Evolutionary conservation across 2,888 invertebrate genomes (phyloP), one percentile per base, ranked within the genome.

Genomic region (Halictus quadricinctus): DNA sequence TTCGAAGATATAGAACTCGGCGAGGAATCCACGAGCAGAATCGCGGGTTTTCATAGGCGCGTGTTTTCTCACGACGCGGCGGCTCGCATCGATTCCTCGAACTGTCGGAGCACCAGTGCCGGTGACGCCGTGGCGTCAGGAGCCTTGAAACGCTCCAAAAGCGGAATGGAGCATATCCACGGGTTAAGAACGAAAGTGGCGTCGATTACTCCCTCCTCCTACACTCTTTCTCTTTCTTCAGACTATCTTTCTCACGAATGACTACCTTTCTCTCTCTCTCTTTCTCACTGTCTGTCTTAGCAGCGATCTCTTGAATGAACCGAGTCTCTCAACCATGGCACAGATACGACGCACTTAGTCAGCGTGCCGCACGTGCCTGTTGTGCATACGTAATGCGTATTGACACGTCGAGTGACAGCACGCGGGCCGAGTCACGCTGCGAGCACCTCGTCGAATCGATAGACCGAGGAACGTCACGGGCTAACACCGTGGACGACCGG

Each of bases 321-420:
- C 87, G 90, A 82, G 80, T 73, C 79, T 50, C 81, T 72, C 69
- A 88, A 76, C 83, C 81, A 64, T 82, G 84, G 82, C 83, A 83
- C 82, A 83, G 83, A 90, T 84, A 86, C 84, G 81, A 87, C 87
- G 83, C 89, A 84, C 83, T 85, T 83, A 83, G 79, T 84, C 87
- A 74, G 84, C 88, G 84, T 87, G 84, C 87, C 87, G 90, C 90
- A 90, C 90, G 90, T 90, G 90, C 90, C 86, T 86, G 84, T 84
- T 77, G 84, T 88, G 90, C 90, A 90, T 90, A 90, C 89, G 88
- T 90, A 90, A 90, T 89, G 78, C 82, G 83, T 83, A 88, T 90
- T 83, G 84, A 88, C 84, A 86, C 83, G 81, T 70, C 74, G 85
- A 81, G 80, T 85, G 89, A 88, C 87, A 87, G 84, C 87, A 83